Base-by-base conservation (phyloP, 30 jellyfish, hydroid and myxozoan genomes). In the Morbakka virulenta region DNA sequence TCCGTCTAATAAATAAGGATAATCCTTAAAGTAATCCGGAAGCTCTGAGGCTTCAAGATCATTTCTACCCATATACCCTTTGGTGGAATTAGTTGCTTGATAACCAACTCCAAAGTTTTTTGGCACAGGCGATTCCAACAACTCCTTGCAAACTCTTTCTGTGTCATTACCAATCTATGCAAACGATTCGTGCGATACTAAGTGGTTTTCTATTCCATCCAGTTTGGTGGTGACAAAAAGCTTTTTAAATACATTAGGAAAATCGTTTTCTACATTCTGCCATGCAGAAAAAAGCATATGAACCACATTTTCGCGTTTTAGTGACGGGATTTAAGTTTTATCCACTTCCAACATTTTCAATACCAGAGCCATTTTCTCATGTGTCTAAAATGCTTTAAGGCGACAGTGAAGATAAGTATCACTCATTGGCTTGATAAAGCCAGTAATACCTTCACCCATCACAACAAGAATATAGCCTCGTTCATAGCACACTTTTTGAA, bases 1-100 rank as follows among this genome's bases (percentile, higher is more conserved):
- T n/a, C n/a, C n/a, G n/a, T n/a, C n/a, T n/a, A n/a, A n/a, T n/a
- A n/a, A n/a, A n/a, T n/a, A n/a, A n/a, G n/a, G n/a, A n/a, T n/a
- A n/a, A n/a, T n/a, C n/a, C 11, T 64, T 64, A 62, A 28, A 24
- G 12, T 62, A 69, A 34, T 69, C 79, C 79, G 41, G 82, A 77
- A 69, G 27, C 82, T 69, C 82, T 73, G 83, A 51, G 83, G 83
- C 85, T 33, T 73, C 83, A 51, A 24, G 33, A 73, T n/a, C n/a
- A n/a, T n/a, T n/a, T 73, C 82, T 73, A 62, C 51, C 0, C 62
- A 17, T 26, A 49, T 69, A 33, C 82, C 79, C 27, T 69, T 69
- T 0, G 82, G 82, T 69, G 82, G 82, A 69, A 36, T 35, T 11
- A 69, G 82, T 13, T 30, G n/a, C 51, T 72, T 72, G 81, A 51